These are phyloP conservation scores for Nasonia giraulti DNA, from an alignment of 1,140 invertebrate genomes.

Conservation along the genomic window DNA sequence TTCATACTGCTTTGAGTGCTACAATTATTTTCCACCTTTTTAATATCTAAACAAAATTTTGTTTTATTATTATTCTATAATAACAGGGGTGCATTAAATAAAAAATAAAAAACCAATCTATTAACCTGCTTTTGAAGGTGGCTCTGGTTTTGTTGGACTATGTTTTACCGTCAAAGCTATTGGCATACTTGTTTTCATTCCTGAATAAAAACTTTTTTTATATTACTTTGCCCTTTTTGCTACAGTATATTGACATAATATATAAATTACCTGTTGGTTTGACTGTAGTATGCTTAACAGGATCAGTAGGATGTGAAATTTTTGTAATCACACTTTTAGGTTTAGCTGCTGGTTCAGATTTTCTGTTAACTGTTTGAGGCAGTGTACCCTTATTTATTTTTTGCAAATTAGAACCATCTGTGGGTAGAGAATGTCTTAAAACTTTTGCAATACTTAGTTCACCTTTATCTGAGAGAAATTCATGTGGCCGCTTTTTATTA, in stretches of 20 bases:
- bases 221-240: not conserved
- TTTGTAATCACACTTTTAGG: not conserved
- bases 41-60: not conserved
- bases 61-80: not conserved
- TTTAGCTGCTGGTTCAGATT: not conserved
- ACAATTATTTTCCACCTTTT: not conserved
- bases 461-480: not conserved
- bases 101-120: not conserved
- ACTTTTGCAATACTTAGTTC: slow-evolving; percentile 21
- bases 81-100: not conserved
- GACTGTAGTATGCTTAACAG: not conserved
- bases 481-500: not conserved
- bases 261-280: slow-evolving; percentile 22
- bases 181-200: not conserved
- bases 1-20: slow-evolving; percentile 13
- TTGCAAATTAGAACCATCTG: not conserved
- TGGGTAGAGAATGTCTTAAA: slow-evolving; percentile 16
- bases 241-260: not conserved
- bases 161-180: not conserved
- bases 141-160: not conserved
- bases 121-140: not conserved
- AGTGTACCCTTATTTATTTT: not conserved
- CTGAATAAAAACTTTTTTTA: not conserved
- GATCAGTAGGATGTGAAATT: not conserved
- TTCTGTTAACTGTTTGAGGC: not conserved